phyloP scores from a whole-genome alignment of 1,140 invertebrate species.

The Euwallacea similis region DNA sequence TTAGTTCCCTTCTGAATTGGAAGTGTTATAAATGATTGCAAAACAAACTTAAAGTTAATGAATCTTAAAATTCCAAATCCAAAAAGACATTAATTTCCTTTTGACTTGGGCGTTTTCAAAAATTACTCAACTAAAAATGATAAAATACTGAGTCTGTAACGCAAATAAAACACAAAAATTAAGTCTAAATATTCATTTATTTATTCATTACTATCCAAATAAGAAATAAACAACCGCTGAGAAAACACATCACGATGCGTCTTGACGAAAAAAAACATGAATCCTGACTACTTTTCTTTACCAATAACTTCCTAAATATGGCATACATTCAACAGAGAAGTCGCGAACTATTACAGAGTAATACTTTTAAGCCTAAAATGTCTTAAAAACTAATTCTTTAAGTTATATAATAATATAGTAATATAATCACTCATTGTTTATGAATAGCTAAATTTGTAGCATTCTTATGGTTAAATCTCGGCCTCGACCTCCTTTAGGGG shows the following conservation, averaged over 20 bases:
- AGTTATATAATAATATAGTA: constrained; percentile 9
- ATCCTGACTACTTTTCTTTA: neutral
- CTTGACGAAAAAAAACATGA: constrained; percentile 8
- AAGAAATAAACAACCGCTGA: constrained; percentile 18
- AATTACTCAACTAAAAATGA: too few relatives aligned
- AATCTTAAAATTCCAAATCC: too few relatives aligned
- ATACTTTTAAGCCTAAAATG: constrained; percentile 24
- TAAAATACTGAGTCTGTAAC: too few relatives aligned
- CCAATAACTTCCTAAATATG: constrained; percentile 33
- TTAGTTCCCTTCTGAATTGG: too few relatives aligned
- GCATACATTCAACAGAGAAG: constrained; percentile 31
- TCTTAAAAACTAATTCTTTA: constrained; percentile 24
- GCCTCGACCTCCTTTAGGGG: constrained; percentile 10
- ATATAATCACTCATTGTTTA: constrained; percentile 33
- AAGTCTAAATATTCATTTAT: constrained; percentile 7
- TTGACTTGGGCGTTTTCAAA: too few relatives aligned
- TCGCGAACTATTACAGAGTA: constrained; percentile 20
- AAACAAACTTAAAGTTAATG: too few relatives aligned
- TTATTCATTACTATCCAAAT: constrained; percentile 18
- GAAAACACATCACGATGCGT: constrained; percentile 2
- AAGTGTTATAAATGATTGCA: too few relatives aligned
- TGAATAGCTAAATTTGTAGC: constrained; percentile 26
- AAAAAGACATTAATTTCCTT: too few relatives aligned
- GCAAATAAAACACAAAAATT: constrained; percentile 2
- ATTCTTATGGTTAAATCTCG: constrained; percentile 31